A percentile compares a stretch with the other conserved stretches of the same genome.
Evolutionary conservation across 2,888 invertebrate species (phyloP).

Genomic region (Scaptomyza caliginosa): DNA sequence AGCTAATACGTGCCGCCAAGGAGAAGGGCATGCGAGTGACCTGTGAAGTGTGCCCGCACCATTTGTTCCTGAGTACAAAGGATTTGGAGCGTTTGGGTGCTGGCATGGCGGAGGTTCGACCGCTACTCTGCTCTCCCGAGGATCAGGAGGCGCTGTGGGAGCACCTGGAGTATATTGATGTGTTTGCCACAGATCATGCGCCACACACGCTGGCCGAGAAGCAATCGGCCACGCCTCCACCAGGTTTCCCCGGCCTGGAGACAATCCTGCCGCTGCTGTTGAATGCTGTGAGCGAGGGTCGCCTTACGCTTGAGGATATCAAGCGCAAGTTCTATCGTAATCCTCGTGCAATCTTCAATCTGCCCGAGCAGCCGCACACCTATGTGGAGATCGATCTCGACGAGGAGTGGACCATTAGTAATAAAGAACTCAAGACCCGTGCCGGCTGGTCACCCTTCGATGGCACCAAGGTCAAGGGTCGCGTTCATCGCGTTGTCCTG

Average conservation of each 20-base stretch:
- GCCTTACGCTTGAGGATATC: conserved; percentile 94
- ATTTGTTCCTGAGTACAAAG: conserved; percentile 94
- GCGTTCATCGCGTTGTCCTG: conserved; percentile 96
- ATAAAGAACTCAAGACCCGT: conserved; percentile 92
- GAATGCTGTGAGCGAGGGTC: conserved; percentile 95
- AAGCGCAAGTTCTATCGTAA: conserved; percentile 96
- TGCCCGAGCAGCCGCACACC: conserved; percentile 98
- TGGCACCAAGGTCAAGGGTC: conserved; percentile 93
- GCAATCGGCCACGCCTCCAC: conserved; percentile 91
- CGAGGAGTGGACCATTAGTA: conserved; percentile 95
- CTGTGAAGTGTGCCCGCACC: conserved; percentile 99
- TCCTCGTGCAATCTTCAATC: conserved; percentile 96
- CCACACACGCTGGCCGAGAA: conserved; percentile 98
- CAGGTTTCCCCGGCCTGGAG: conserved; percentile 98
- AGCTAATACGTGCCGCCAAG: conserved; percentile 94
- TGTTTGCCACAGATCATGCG: conserved; percentile 99
- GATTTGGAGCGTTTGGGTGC: conserved; percentile 89
- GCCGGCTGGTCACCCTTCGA: conserved; percentile 99
- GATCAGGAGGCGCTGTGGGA: conserved; percentile 99
- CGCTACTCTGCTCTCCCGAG: conserved; percentile 92
- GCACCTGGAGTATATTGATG: conserved; percentile 96
- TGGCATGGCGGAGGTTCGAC: conserved; percentile 92
- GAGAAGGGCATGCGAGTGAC: conserved; percentile 96
- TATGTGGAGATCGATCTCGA: conserved; percentile 98
- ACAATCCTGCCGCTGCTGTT: conserved; percentile 98